Evolutionary conservation across 2,113 vertebrate species (phyloP).

Genomic region (Corythoichthys haematopterus): DNA sequence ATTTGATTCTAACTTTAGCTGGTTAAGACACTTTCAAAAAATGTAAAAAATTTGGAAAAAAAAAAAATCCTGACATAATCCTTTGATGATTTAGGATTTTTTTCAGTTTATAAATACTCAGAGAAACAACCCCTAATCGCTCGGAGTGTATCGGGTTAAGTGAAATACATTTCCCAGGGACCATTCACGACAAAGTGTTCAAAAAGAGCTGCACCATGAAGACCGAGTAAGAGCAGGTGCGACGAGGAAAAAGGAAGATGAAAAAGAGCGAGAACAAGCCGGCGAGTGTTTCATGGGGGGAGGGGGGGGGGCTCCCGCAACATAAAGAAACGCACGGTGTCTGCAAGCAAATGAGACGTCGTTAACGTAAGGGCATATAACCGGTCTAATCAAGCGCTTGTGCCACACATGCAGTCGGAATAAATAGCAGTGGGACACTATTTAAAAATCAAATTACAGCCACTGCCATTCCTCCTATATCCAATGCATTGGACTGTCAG

Average conservation of each 20-base stretch:
- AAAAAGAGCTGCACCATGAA: neutral
- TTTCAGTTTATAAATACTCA: too few relatives aligned
- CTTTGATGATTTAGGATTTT: too few relatives aligned
- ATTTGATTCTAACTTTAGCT: too few relatives aligned
- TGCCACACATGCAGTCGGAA: conserved; percentile 7
- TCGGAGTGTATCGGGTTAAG: too few relatives aligned
- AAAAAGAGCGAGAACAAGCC: neutral
- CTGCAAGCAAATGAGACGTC: conserved; percentile 61
- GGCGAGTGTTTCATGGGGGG: neutral
- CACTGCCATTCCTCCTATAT: too few relatives aligned
- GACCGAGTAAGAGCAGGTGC: conserved; percentile 3
- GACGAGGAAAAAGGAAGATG: neutral
- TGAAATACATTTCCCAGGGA: too few relatives aligned
- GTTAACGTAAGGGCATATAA: conserved; percentile 56
- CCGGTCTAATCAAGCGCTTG: conserved; percentile 59
- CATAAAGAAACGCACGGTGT: conserved; percentile 54
- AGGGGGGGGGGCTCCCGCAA: conserved; percentile 37
- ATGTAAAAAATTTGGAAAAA: too few relatives aligned
- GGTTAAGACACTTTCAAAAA: too few relatives aligned
- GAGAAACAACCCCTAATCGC: too few relatives aligned
- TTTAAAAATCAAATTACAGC: neutral
- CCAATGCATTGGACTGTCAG: too few relatives aligned
- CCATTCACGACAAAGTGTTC: too few relatives aligned
- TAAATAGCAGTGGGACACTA: neutral
- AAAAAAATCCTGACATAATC: too few relatives aligned